phyloP scores from a whole-genome alignment of 1,140 invertebrate species.

The Drosophila parvula region DNA sequence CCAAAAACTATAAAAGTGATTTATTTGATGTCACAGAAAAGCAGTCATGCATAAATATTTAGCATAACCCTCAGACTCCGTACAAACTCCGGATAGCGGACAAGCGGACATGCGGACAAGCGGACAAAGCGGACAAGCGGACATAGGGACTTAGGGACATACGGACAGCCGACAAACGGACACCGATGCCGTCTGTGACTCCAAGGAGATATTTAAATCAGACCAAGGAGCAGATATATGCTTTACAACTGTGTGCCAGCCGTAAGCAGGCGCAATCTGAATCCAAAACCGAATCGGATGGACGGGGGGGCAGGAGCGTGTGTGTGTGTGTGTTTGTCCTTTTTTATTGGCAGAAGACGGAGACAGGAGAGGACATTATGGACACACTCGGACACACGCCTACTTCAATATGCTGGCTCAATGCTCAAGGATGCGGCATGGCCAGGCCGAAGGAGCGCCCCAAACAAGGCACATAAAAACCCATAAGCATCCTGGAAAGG shows the following conservation, averaged over 20 bases:
- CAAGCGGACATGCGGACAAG: constrained; percentile 30
- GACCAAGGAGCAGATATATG: constrained; percentile 66
- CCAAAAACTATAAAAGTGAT: constrained; percentile 77
- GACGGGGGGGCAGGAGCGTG: background rate
- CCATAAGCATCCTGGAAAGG: constrained; percentile 63
- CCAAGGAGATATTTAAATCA: constrained; percentile 67
- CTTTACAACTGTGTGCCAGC: constrained; percentile 71
- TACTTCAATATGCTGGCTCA: constrained; percentile 73
- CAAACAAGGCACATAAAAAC: constrained; percentile 79
- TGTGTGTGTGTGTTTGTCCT: constrained; percentile 33
- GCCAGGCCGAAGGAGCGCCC: constrained; percentile 29
- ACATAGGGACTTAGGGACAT: constrained; percentile 15
- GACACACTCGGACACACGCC: constrained; percentile 66
- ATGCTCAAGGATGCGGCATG: constrained; percentile 45
- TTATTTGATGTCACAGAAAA: constrained; percentile 82
- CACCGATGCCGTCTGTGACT: constrained; percentile 45
- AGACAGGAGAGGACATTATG: constrained; percentile 51
- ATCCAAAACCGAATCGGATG: background rate
- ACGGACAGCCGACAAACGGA: constrained; percentile 26
- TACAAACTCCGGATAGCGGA: constrained; percentile 44
- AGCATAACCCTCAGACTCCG: constrained; percentile 74
- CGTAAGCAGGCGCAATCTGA: constrained; percentile 49
- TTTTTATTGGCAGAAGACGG: constrained; percentile 62
- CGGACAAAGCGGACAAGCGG: constrained; percentile 34
- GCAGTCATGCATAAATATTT: constrained; percentile 82